Base-by-base conservation (phyloP, 2,113 vertebrate species). In the Indicator maculatus region DNA sequence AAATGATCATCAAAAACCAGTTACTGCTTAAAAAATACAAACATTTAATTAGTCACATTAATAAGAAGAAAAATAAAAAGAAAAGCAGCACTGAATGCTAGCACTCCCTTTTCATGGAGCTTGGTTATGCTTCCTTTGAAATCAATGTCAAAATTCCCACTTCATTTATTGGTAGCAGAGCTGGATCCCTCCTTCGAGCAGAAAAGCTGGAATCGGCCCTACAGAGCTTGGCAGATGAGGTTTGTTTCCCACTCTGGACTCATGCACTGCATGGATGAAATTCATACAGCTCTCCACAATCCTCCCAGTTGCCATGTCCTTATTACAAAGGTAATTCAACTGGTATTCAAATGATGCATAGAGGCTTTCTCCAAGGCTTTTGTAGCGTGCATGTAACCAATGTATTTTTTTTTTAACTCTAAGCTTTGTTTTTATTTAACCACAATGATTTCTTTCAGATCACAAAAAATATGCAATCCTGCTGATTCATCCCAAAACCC, bases 11-110 rank as follows among this genome's bases (percentile, higher is more conserved):
- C 95, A 95, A 95, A 93, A 90, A 30, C 24, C 91, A 82, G 92
- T 95, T 95, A 95, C 94, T 55, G 88, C 80, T 82, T 96, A 75
- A 93, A 93, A 96, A 96, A 90, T 88, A 92, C 95, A 96, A 95
- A 96, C 96, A 96, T 96, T 96, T 96, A 96, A 97, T 97, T 94
- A 96, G 94, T 75, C 80, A 69, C 88, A 95, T 95, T 95, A 95
- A 95, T 91, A 83, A 74, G 73, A 53, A 47, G 27, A 47, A 28
- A 64, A 26, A 26, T 16, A 61, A 36, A 64, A 67, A n/a, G 27
- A 60, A 88, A 86, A 88, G 61, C 79, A 86, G 83, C 65, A 69
- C 27, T 44, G 65, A 39, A 2, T 38, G 78, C 50, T 84, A 76
- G 66, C 0, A 6, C 65, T 91, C 53, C 69, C 66, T 81, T 71